Evolutionary conservation across 1,140 invertebrate genomes (phyloP), one percentile per base, ranked within the genome.

Genomic region (Phthorimaea operculella): DNA sequence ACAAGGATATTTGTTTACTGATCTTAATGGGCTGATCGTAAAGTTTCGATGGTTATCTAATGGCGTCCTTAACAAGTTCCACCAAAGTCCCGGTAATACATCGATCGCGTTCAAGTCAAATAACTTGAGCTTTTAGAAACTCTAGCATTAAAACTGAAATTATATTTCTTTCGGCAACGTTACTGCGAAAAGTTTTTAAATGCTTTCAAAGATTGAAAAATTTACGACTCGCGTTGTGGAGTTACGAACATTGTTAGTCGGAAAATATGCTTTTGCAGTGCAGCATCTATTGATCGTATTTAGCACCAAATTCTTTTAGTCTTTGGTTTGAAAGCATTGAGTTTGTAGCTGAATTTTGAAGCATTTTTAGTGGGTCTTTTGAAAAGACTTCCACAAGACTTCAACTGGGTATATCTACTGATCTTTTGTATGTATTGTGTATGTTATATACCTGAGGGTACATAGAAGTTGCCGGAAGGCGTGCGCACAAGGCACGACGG

Each of bases 391-490:
- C 6, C 6, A 28, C 21, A 28, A 28, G 21, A 28, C 21, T 28
- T 4, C n/a, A n/a, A n/a, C n/a, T 28, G 21, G 21, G 2, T 28
- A 28, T 28, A 28, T 28, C 6, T 4, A 2, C 21, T 28, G 21
- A 28, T 28, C 21, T 4, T 4, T 4, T 28, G 6, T 28, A 28
- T 6, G 6, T 6, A 4, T 2, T 28, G 6, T 28, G 21, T 28
- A 6, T 28, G 21, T 28, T 39, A 10, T 15, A 16, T 88, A 91
- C 93, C 92, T 87, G 92, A 92, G 84, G 94, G 94, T 90, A 96
- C 94, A 88, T 96, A 96, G 78, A 96, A 94, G 88, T 94, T 96
- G 74, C 94, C 95, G 60, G 94, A 95, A 63, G 94, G 91, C 54
- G 94, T 96, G 79, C 94, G 90, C 68, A 96, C 94, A 68, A 96